Conservation (phyloP, 2,888 invertebrate genomes). For the Pocota personata region DNA sequence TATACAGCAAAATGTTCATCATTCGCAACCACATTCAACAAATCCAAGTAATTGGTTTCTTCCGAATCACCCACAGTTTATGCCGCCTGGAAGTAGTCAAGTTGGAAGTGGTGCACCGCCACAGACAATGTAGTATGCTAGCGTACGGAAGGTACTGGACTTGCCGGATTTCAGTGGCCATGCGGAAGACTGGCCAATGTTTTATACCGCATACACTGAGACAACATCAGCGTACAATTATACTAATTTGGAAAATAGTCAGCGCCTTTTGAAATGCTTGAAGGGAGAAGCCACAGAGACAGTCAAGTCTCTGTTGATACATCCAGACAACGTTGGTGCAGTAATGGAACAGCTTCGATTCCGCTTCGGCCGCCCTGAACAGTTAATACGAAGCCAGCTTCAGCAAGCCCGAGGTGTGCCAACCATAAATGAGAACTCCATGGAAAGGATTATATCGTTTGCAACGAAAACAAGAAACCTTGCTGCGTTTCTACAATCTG, state of each 20-base stretch:
- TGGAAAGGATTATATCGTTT: too few relatives aligned
- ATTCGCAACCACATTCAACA: too few relatives aligned
- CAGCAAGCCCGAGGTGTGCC: too few relatives aligned
- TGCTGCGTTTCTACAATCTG: neutral
- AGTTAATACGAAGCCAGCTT: too few relatives aligned
- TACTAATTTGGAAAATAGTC: neutral
- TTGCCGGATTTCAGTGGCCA: too few relatives aligned
- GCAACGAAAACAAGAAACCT: neutral
- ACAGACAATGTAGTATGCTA: neutral
- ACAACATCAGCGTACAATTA: too few relatives aligned
- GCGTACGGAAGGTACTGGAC: neutral
- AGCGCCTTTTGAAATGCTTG: neutral
- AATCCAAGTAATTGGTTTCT: too few relatives aligned
- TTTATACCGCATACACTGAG: neutral
- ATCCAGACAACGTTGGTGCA: constrained; percentile 20
- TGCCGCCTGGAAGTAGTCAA: neutral
- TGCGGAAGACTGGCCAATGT: constrained; percentile 4
- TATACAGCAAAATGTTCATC: too few relatives aligned
- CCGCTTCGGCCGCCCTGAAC: constrained; percentile 46
- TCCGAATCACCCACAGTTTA: too few relatives aligned
- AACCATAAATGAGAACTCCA: too few relatives aligned
- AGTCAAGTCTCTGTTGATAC: constrained; percentile 8
- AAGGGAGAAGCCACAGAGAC: neutral
- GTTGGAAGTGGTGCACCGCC: neutral
- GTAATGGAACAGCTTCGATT: constrained; percentile 25